Conservation (phyloP, 2,113 vertebrate species). For the Passer domesticus region DNA sequence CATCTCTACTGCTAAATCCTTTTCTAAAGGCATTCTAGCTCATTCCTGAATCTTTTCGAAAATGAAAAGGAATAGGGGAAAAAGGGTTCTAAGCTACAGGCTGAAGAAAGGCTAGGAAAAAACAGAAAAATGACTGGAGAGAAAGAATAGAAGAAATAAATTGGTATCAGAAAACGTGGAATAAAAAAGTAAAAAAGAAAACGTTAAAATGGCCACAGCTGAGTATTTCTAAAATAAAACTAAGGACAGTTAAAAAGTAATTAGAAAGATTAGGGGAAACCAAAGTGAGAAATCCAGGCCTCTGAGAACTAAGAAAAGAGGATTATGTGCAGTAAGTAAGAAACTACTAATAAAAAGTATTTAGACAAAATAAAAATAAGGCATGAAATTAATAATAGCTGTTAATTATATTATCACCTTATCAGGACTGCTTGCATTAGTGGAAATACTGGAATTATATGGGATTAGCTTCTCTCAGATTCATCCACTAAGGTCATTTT, state of each 20-base stretch:
- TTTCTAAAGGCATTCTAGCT: not conserved
- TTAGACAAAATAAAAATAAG: not conserved
- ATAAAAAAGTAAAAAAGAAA: not conserved
- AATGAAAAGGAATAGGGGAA: not conserved
- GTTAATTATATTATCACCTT: not conserved
- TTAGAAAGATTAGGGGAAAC: not conserved
- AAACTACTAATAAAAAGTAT: not conserved
- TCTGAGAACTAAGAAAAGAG: not conserved
- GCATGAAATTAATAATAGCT: not conserved
- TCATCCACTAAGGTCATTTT: not conserved
- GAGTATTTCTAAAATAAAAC: not conserved
- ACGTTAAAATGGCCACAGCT: not conserved
- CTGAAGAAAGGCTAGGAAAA: not conserved
- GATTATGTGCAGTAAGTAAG: not conserved
- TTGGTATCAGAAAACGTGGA: not conserved
- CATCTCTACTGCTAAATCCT: not conserved
- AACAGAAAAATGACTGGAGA: not conserved
- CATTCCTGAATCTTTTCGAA: not conserved
- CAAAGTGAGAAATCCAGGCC: fast-evolving
- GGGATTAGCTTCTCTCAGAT: not conserved
- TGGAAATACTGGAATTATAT: not conserved
- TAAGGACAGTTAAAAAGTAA: not conserved
- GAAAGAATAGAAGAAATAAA: not conserved
- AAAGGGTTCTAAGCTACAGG: not conserved
- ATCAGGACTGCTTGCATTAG: not conserved